Conservation (phyloP, 2,888 invertebrate species). For the Eumerus sabulonum region DNA sequence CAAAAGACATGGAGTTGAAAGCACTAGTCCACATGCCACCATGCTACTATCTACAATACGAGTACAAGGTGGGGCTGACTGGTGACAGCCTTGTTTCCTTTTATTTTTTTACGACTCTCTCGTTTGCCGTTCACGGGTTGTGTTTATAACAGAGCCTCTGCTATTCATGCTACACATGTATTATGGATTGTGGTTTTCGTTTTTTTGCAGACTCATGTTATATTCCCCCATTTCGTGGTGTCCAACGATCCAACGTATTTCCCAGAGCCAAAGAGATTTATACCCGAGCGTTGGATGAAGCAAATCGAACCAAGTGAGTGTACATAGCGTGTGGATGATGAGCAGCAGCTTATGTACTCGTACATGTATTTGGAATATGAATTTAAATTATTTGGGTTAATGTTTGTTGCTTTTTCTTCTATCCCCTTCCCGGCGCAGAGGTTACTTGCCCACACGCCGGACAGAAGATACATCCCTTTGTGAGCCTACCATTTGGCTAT, state of each 20-base stretch:
- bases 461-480: conserved; percentile 86
- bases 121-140: too few species aligned
- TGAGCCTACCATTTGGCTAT: conserved; percentile 87
- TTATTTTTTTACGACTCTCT: conserved; percentile 27
- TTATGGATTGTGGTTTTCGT: conserved; percentile 15
- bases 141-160: not conserved
- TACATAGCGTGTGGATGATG: not conserved
- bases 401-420: not conserved
- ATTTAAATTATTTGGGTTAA: conserved; percentile 27
- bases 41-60: not conserved
- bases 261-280: conserved; percentile 84
- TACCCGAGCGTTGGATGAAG: conserved; percentile 90
- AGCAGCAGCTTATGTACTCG: too few species aligned
- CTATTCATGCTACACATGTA: not conserved
- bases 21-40: conserved; percentile 17
- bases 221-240: conserved; percentile 88
- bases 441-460: conserved; percentile 75
- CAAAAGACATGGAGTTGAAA: not conserved
- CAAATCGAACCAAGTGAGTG: conserved; percentile 76
- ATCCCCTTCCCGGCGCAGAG: conserved; percentile 24
- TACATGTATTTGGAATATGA: conserved; percentile 16
- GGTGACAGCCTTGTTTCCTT: conserved; percentile 7
- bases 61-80: not conserved
- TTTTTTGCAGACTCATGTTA: conserved; percentile 84
- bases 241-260: conserved; percentile 87